Base-by-base conservation (phyloP, 2,113 vertebrate genomes). In the Guaruba guarouba region DNA sequence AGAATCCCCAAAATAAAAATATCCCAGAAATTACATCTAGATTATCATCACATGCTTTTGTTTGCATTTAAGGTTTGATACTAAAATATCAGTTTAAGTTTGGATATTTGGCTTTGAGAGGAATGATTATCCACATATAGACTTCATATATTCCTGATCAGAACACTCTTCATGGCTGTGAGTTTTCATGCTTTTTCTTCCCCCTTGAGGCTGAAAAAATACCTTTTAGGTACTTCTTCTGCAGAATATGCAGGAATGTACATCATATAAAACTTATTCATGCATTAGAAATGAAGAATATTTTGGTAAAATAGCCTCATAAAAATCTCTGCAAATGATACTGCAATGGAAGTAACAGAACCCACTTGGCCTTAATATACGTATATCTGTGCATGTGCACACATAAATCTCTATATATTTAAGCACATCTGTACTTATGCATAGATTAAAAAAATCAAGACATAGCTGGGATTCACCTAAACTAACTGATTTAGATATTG, bases 371-470 rank as follows among this genome's bases (percentile, higher is more conserved):
- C 6, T 52, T 51, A 49, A 78, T 18, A 52, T 5, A 69, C 2
- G 10, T 29, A 3, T 12, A 51, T 17, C 3, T 49, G 1, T n/a
- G 43, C 3, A 11, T 3, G 6, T 2, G 2, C 5, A 7, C 19
- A 13, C 7, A 61, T 1, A 20, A 3, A 59, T 14, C 13, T 35
- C 15, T 10, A 13, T 8, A 12, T 8, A 62, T 17, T 28, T 35
- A 13, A 11, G 23, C 27, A 17, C 37, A 17, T 52, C 33, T 39
- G 59, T 39, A 52, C 9, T n/a, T 7, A 39, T 11, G 11, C 16
- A 43, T 74, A 24, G 24, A 31, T 73, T 43, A 17, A 81, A 63
- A 66, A 48, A 77, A 9, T 43, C 4, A 31, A 92, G 48, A 31
- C 25, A 20, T 6, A 39, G 24, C 0, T 74, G 16, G 19, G 33